phyloP scores from a whole-genome alignment of 2,888 invertebrate species.

The Metellina segmentata region DNA sequence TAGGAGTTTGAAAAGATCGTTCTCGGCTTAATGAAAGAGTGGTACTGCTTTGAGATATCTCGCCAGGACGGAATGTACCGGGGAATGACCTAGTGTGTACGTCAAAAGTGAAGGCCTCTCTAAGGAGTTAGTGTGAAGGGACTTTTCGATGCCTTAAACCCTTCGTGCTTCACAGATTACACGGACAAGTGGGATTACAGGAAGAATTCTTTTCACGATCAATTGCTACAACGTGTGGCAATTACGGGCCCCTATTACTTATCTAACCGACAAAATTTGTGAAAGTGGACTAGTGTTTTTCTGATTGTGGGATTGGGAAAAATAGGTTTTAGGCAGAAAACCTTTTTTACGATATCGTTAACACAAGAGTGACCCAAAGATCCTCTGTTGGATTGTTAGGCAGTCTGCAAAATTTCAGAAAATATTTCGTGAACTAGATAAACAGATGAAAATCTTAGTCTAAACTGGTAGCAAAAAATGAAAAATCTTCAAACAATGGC shows the following conservation, averaged over 20 bases:
- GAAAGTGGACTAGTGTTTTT: slow-evolving; percentile 44
- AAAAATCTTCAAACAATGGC: no score
- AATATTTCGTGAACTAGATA: no score
- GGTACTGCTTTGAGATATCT: neutral
- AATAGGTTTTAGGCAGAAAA: neutral
- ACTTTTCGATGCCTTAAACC: slow-evolving; percentile 40
- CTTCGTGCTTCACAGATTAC: slow-evolving; percentile 51
- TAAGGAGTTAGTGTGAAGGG: slow-evolving; percentile 31
- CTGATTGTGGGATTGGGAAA: slow-evolving; percentile 19
- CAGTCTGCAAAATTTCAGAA: no score
- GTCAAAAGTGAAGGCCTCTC: slow-evolving; percentile 22
- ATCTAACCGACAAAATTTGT: slow-evolving; percentile 42
- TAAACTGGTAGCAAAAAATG: no score
- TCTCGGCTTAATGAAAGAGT: neutral
- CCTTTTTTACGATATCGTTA: no score
- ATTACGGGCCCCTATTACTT: slow-evolving; percentile 56
- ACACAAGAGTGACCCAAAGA: no score
- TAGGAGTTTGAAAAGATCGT: neutral
- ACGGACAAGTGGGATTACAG: slow-evolving; percentile 45
- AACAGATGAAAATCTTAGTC: no score
- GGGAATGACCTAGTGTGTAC: slow-evolving; percentile 2
- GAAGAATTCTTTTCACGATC: slow-evolving; percentile 52
- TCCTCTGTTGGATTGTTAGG: no score
- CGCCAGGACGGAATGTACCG: neutral
- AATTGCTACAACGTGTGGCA: slow-evolving; percentile 55